Base-by-base conservation (phyloP, 2,888 invertebrate genomes). In the Ferdinandea cuprea region DNA sequence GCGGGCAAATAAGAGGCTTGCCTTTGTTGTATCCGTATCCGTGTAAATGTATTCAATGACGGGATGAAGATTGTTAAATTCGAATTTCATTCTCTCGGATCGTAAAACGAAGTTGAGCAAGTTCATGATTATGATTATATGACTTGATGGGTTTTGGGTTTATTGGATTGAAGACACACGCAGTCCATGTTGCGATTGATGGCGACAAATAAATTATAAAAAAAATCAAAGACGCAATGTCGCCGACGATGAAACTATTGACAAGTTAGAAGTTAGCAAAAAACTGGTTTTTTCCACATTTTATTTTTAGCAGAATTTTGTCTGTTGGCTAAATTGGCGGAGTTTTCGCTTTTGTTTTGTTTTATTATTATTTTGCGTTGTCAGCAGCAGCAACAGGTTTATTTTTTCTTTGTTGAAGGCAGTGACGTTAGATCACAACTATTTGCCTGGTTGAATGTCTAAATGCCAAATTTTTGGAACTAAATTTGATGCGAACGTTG, bases 41-140 rank as follows among this genome's bases (percentile, higher is more conserved):
- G 40, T 73, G 78, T 59, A 46, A 66, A 40, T 42, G 32, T 13
- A 30, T 9, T 9, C 32, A 46, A 50, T 63, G 63, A 28, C 32
- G 28, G 59, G 30, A 76, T 71, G 63, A 71, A 65, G 80, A 81
- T 81, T 77, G 71, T 81, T 66, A 81, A 81, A 81, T 71, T 77
- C 65, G 52, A 66, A 66, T 71, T 71, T 72, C 32, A 28, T 8
- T 32, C 32, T 66, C 15, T 63, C 17, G 37, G 79, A 69, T 80
- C 74, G 68, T 80, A 50, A 80, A 80, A 61, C 19, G 50, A n/a
- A 15, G 32, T 59, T 56, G 30, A 69, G 50, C 63, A 56, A 80
- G 76, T 76, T 80, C 74, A 80, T 37, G 74, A 74, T 44, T 69
- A 52, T 9, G 17, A n/a, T n/a, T n/a, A 11, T 3, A 8, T 35